Evolutionary conservation across 2,797 vertebrate genomes (phyloP).

Genomic region (Synanceia verrucosa): DNA sequence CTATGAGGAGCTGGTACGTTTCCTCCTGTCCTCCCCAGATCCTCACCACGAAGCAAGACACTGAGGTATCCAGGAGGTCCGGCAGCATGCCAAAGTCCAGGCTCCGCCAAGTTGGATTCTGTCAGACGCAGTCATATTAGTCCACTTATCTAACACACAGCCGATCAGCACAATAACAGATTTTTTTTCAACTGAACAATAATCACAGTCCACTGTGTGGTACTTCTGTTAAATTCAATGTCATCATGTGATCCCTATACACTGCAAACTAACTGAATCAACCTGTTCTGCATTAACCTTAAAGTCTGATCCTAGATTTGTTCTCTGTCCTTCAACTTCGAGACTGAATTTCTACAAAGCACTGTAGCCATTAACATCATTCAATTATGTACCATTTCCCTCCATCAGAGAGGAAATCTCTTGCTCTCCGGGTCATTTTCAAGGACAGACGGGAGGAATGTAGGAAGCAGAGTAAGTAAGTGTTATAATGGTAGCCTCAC

Average conservation of each 20-base stretch:
- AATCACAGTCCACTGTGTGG: not conserved
- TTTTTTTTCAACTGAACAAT: not conserved
- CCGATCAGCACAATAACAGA: not conserved
- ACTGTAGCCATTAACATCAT: constrained; percentile 36
- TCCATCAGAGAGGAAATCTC: constrained; percentile 20
- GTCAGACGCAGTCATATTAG: constrained; percentile 18
- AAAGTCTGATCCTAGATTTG: constrained; percentile 25
- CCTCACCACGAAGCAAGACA: constrained; percentile 95
- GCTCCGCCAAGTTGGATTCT: constrained; percentile 99
- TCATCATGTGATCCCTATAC: constrained; percentile 2
- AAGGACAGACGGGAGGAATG: constrained; percentile 32
- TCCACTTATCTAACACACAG: too few relatives aligned
- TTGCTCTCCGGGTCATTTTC: constrained; percentile 8
- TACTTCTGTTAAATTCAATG: not conserved
- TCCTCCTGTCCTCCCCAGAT: constrained; percentile 96
- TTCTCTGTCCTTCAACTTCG: constrained; percentile 24
- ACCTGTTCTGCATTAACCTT: constrained; percentile 37
- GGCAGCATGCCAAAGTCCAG: constrained; percentile 97
- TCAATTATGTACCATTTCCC: constrained; percentile 33
- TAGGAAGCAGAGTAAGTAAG: constrained; percentile 45
- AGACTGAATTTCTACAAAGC: constrained; percentile 12
- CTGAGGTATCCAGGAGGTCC: constrained; percentile 93
- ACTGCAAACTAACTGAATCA: constrained; percentile 20
- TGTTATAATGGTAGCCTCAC: too few relatives aligned
- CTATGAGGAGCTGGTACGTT: constrained; percentile 91